Evolutionary conservation across 2,888 invertebrate species (phyloP).

Genomic region (Tanypteryx hageni): DNA sequence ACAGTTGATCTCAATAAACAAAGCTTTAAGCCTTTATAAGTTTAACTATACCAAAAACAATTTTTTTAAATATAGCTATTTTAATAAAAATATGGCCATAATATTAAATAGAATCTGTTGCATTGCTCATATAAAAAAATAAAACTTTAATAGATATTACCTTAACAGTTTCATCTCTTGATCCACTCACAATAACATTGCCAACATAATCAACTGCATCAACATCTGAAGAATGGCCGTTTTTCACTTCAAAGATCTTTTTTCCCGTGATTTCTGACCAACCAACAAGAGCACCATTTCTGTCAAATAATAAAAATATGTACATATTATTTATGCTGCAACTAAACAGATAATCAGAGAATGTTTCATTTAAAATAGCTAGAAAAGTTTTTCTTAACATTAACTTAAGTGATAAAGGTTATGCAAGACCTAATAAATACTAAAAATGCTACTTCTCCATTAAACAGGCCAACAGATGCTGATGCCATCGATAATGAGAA

Average conservation of each 20-base stretch:
- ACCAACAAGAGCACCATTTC: conserved; percentile 75
- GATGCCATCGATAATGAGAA: no score
- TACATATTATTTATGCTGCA: no score
- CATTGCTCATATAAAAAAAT: no score
- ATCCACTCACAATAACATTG: conserved; percentile 75
- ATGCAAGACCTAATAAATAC: no score
- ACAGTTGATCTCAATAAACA: no score
- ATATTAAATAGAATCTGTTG: neutral
- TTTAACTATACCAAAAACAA: conserved; percentile 30
- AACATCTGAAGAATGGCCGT: conserved; percentile 74
- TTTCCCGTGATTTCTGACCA: conserved; percentile 71
- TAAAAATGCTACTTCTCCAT: no score
- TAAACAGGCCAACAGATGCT: no score
- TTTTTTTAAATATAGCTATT: neutral
- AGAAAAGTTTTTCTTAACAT: no score
- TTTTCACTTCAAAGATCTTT: conserved; percentile 70
- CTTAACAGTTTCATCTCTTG: conserved; percentile 75
- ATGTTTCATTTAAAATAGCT: no score
- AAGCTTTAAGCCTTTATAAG: no score
- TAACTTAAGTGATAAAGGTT: no score
- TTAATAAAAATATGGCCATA: neutral
- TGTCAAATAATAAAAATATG: conserved; percentile 69
- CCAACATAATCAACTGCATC: conserved; percentile 75
- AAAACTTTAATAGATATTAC: conserved; percentile 70
- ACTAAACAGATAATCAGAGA: no score